Percentiles rank a stretch among this genome's conserved stretches.
These are phyloP conservation scores for Nematolebias whitei DNA, from an alignment of 2,113 vertebrate genomes.

Conservation along the genomic window DNA sequence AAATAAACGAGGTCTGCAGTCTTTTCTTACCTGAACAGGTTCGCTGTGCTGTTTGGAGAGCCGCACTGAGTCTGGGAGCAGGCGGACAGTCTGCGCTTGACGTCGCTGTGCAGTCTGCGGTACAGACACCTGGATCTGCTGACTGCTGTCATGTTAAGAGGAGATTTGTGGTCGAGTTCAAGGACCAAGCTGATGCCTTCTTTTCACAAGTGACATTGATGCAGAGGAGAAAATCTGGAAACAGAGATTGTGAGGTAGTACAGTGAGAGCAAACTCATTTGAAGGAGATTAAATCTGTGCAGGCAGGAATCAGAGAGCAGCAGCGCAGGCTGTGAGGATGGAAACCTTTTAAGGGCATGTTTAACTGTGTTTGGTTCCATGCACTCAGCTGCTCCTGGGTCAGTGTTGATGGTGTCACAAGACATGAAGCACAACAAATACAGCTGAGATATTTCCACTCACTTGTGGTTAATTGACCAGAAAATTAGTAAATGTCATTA, in stretches of 20 bases:
- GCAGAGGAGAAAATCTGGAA: slow-evolving; percentile 11
- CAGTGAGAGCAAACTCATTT: too few species aligned
- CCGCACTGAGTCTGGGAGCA: slow-evolving; percentile 7
- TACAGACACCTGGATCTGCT: slow-evolving; percentile 56
- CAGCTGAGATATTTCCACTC: background rate
- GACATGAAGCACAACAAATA: slow-evolving; percentile 14
- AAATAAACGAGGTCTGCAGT: too few species aligned
- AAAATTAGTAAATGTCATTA: too few species aligned
- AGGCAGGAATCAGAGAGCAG: slow-evolving; percentile 53
- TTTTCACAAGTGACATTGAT: too few species aligned
- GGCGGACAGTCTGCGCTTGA: slow-evolving; percentile 37
- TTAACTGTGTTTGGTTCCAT: slow-evolving; percentile 60
- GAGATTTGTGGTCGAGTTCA: too few species aligned
- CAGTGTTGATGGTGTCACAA: slow-evolving; percentile 28
- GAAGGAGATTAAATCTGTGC: slow-evolving; percentile 51
- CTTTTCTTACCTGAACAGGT: slow-evolving; percentile 83
- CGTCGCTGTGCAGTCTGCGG: slow-evolving; percentile 47
- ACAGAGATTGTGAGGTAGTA: slow-evolving; percentile 1
- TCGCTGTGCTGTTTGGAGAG: slow-evolving; percentile 63
- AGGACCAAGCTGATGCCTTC: too few species aligned
- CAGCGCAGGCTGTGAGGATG: slow-evolving; percentile 34
- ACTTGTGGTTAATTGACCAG: too few species aligned
- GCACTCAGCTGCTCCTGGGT: slow-evolving; percentile 51
- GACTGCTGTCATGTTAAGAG: slow-evolving; percentile 56
- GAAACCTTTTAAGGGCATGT: slow-evolving; percentile 81